Conservation (phyloP, 2,113 vertebrate genomes). For the Loxodonta africana region DNA sequence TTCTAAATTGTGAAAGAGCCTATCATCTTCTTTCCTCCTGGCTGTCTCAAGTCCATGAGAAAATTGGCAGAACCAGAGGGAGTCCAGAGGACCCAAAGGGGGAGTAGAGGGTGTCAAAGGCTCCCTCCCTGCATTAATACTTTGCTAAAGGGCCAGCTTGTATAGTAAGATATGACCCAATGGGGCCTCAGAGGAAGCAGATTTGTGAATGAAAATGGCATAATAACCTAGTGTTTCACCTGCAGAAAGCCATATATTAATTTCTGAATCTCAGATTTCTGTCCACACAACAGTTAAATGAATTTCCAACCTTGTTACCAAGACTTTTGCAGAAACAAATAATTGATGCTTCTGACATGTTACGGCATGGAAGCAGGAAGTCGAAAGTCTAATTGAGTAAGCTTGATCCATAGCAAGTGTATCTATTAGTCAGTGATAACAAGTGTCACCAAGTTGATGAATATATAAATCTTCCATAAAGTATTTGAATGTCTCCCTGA, state of each 20-base stretch:
- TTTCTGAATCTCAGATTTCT: slow-evolving; percentile 50
- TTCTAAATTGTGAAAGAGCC: neutral
- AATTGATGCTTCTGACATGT: slow-evolving; percentile 85
- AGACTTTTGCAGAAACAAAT: slow-evolving; percentile 82
- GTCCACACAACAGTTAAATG: slow-evolving; percentile 38
- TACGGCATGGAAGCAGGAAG: slow-evolving; percentile 82
- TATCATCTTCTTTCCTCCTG: neutral
- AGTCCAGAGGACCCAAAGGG: neutral
- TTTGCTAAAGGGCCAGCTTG: neutral
- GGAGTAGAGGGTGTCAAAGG: neutral
- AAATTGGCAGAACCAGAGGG: neutral
- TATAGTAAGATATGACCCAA: neutral
- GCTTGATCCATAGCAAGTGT: slow-evolving; percentile 74
- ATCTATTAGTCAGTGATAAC: slow-evolving; percentile 83
- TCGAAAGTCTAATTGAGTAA: slow-evolving; percentile 87
- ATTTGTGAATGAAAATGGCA: neutral
- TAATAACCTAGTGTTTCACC: neutral
- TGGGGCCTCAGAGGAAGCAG: neutral
- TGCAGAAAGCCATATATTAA: neutral
- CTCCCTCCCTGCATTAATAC: neutral
- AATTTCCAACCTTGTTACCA: slow-evolving; percentile 58
- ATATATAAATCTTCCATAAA: slow-evolving; percentile 86
- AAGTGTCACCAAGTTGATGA: slow-evolving; percentile 85
- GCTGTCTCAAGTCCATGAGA: neutral
- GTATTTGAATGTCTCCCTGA: slow-evolving; percentile 83